A percentile compares a stretch with the other conserved stretches of the same genome.
Evolutionary conservation across 2,888 invertebrate genomes (phyloP).

Genomic region (Drosophila multiciliata): DNA sequence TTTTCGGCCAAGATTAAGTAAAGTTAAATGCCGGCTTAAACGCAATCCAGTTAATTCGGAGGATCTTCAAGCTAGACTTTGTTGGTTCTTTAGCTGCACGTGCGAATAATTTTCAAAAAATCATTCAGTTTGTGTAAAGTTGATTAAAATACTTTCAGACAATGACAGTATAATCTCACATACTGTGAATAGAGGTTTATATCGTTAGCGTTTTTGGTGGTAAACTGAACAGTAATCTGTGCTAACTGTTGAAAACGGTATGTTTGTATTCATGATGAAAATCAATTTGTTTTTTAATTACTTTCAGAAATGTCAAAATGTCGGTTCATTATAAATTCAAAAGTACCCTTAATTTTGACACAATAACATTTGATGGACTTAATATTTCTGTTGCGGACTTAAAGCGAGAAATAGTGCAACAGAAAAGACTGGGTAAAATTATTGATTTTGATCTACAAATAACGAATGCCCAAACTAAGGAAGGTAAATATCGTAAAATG

Average conservation of each 20-base stretch:
- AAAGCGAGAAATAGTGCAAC: conserved; percentile 97
- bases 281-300: neutral
- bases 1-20: neutral
- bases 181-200: neutral
- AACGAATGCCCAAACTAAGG: conserved; percentile 98
- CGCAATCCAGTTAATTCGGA: neutral
- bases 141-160: neutral
- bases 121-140: neutral
- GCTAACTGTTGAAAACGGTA: neutral
- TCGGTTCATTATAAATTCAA: conserved; percentile 99
- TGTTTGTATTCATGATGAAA: neutral
- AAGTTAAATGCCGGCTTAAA: neutral
- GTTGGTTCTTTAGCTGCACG: neutral
- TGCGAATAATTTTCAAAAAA: neutral
- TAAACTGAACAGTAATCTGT: neutral
- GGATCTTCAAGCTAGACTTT: neutral
- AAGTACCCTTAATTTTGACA: conserved; percentile 97
- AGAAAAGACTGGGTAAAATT: conserved; percentile 96
- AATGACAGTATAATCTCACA: neutral
- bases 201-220: neutral
- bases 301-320: conserved; percentile 86
- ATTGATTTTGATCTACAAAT: conserved; percentile 98
- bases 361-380: conserved; percentile 98
- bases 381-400: conserved; percentile 98
- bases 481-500: conserved; percentile 87